Conservation (phyloP, 2,888 invertebrate genomes). For the Subacronicta megacephala region DNA sequence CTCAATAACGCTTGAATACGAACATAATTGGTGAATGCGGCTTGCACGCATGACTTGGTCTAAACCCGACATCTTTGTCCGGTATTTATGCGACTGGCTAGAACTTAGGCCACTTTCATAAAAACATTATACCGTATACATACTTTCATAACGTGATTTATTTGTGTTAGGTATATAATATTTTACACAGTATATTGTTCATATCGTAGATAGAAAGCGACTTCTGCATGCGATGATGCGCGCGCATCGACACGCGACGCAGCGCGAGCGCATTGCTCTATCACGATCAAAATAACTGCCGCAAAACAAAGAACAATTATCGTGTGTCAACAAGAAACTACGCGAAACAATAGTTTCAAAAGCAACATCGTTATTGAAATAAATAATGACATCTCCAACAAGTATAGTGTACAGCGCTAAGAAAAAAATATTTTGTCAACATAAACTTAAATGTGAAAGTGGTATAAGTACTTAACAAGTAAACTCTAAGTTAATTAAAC, state of each 20-base stretch:
- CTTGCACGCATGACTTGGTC: conserved; percentile 39
- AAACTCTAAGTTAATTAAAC: conserved; percentile 25
- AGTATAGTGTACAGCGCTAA: background rate
- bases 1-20: conserved; percentile 15
- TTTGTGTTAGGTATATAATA: conserved; percentile 28
- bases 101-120: conserved; percentile 17
- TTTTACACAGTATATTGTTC: conserved; percentile 24
- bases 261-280: conserved; percentile 30
- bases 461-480: conserved; percentile 7
- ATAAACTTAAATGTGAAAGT: conserved; percentile 27
- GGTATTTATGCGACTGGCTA: conserved; percentile 17
- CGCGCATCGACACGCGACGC: conserved; percentile 48
- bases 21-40: conserved; percentile 32
- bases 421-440: conserved; percentile 22
- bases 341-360: conserved; percentile 39
- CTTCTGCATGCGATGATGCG: conserved; percentile 42
- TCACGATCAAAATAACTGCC: conserved; percentile 51
- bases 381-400: conserved; percentile 21
- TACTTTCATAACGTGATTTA: conserved; percentile 31
- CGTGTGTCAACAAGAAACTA: conserved; percentile 32
- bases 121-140: conserved; percentile 8
- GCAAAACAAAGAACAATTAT: conserved; percentile 34
- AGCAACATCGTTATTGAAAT: conserved; percentile 13
- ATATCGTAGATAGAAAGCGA: conserved; percentile 54
- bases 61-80: conserved; percentile 31